Base-by-base conservation (phyloP, 2,797 vertebrate species). In the Rallus crepitans region DNA sequence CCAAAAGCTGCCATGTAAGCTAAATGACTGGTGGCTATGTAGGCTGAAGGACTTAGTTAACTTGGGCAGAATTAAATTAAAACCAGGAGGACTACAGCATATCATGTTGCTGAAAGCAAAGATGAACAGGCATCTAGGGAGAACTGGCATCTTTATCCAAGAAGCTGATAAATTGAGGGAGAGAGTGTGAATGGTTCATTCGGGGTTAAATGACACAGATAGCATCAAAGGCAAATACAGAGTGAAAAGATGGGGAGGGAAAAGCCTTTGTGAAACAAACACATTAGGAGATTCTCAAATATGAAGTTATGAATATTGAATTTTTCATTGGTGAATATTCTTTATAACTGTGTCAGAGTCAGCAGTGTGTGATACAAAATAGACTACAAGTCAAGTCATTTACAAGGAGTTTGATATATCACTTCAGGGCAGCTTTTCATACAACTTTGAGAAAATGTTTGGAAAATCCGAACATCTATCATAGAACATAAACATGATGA, bases 1-100 rank as follows among this genome's bases (percentile, higher is more conserved):
- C 55, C 55, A 56, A 77, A 88, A 68, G 76, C 59, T 91, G 84
- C 23, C 5, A 4, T 19, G 45, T 23, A 48, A 94, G 65, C 55
- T 45, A 64, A 81, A 18, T n/a, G 50, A 61, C 56, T 90, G 23
- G 81, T 83, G 87, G 66, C 78, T 88, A 76, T 9, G 4, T 57
- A 85, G 33, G 85, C 39, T 63, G 40, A 45, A 83, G 31, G 47
- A 80, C 59, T 76, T 95, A 70, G 61, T 82, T 91, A 96, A 90
- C 52, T 94, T 37, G 75, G 88, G 71, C 50, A 95, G 93, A 97
- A 97, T 83, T 92, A 93, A 92, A 87, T 89, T 61, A 69, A 95
- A 96, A 89, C 33, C 27, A 92, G 78, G 17, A 94, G 76, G 78
- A 97, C 97, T 88, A 95, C 30, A 80, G 73, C 65, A 92, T 83